Base-by-base conservation (phyloP, 1,140 invertebrate species). In the Neocloeon triangulifer region DNA sequence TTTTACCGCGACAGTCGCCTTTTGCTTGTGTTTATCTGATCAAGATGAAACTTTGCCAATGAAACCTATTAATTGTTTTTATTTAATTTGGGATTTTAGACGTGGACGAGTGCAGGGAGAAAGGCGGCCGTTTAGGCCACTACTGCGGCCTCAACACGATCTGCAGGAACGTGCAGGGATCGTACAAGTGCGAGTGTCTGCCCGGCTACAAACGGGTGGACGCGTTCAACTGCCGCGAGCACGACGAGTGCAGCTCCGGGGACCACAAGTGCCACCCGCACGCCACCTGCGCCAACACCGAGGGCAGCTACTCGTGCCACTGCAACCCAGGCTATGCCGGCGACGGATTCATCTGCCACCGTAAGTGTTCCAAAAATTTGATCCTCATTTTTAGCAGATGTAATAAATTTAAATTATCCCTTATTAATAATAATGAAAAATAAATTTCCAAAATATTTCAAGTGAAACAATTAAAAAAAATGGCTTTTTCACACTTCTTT, bases 281-380 rank as follows among this genome's bases (percentile, higher is more conserved):
- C 48, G 80, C 85, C 4, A 62, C 64, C 20, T 92, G 86, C 54
- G 61, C 69, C 35, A 92, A 92, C 56, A 78, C 79, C 19, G 65
- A 67, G 35, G 86, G 85, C 23, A 76, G 73, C 36, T 89, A 81
- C 54, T 64, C 66, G 29, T 94, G 86, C 51, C 53, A 64, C 6
- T 94, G 86, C 56, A 58, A 64, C 16, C 55, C 66, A 7, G 85
- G 85, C 5, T 92, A 79, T 55, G 55, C 59, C 18, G 84, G 85
- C 26, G 70, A 89, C 50, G 85, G 85, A 33, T 69, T 69, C 49
- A 56, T 59, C 13, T 88, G 81, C 52, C 61, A 64, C 55, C 77
- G 79, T 84, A 57, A 69, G 72, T 61, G 37, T n/a, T n/a, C n/a
- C n/a, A n/a, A n/a, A n/a, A n/a, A n/a, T n/a, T n/a, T n/a, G n/a